Percentiles rank a stretch among this genome's conserved stretches.
These are phyloP conservation scores for Eutrigla gurnardus DNA, from an alignment of 2,797 vertebrate species.

Conservation along the genomic window DNA sequence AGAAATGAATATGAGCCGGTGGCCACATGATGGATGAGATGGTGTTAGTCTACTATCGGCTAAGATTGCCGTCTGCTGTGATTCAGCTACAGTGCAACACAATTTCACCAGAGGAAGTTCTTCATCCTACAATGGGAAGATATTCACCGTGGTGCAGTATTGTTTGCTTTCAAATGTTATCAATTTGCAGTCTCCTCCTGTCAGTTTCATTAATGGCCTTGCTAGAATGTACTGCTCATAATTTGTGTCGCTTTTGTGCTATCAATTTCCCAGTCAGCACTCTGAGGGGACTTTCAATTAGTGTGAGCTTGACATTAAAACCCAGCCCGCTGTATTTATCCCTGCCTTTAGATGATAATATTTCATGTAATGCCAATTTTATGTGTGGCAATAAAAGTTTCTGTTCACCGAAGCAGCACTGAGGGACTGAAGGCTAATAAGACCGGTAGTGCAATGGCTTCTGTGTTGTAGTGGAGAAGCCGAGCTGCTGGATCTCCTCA, in stretches of 20 bases:
- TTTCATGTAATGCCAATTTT: constrained; percentile 80
- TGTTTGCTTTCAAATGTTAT: constrained; percentile 46
- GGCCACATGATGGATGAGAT: neutral
- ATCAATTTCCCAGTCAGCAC: constrained; percentile 77
- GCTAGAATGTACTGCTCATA: constrained; percentile 65
- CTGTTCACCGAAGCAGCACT: constrained; percentile 70
- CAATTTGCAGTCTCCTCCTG: constrained; percentile 41
- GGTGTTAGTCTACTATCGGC: constrained; percentile 10
- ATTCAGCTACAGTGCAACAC: constrained; percentile 18
- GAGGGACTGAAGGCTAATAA: constrained; percentile 63
- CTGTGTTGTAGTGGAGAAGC: constrained; percentile 13
- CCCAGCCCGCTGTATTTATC: constrained; percentile 72
- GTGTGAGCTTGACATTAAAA: constrained; percentile 64
- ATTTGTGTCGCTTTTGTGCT: constrained; percentile 60
- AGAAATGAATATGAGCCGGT: constrained; percentile 26
- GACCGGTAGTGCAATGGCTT: constrained; percentile 35
- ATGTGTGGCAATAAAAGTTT: constrained; percentile 77
- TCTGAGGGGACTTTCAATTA: constrained; percentile 76
- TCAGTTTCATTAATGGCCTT: constrained; percentile 53
- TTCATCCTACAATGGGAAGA: constrained; percentile 18
- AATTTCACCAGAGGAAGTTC: constrained; percentile 40
- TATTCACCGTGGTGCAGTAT: constrained; percentile 11
- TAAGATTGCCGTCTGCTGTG: constrained; percentile 23
- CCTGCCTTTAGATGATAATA: constrained; percentile 65
- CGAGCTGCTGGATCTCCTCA: constrained; percentile 14